phyloP scores from a whole-genome alignment of 1,140 invertebrate species.

The Drosophila sturtevanti region DNA sequence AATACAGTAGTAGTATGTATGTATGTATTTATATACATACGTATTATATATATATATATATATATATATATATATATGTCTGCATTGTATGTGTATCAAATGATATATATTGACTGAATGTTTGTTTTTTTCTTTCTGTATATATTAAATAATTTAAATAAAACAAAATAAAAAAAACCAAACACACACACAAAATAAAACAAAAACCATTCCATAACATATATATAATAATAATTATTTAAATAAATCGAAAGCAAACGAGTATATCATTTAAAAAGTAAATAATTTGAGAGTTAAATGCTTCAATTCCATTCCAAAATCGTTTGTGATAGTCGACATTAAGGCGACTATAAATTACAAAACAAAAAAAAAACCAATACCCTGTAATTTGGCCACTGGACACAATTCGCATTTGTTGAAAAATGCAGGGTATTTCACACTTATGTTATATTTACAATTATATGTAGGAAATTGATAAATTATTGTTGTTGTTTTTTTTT shows the following conservation, averaged over 20 bases:
- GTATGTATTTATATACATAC: neutral
- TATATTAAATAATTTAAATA: neutral
- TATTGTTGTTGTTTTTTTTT: slow-evolving; percentile 4
- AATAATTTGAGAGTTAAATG: neutral
- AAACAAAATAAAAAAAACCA: neutral
- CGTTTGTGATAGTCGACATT: slow-evolving; percentile 1
- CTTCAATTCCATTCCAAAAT: slow-evolving; percentile 2
- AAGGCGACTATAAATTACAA: neutral
- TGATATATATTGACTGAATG: slow-evolving; percentile 3
- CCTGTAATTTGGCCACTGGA: neutral
- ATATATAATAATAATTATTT: neutral
- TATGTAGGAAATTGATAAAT: slow-evolving; percentile 1
- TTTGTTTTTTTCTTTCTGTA: neutral
- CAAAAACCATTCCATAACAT: neutral
- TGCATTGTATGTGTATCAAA: neutral
- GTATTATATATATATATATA: neutral
- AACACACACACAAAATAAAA: too few species aligned
- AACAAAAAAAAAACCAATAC: neutral
- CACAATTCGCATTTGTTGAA: neutral
- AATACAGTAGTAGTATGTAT: too few species aligned
- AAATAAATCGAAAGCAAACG: neutral
- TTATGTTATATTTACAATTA: slow-evolving; percentile 1
- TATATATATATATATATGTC: neutral
- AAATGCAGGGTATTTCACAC: neutral
- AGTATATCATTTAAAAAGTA: neutral